Base-by-base conservation (phyloP, 2,888 invertebrate species). In the Drosophila leonis region DNA sequence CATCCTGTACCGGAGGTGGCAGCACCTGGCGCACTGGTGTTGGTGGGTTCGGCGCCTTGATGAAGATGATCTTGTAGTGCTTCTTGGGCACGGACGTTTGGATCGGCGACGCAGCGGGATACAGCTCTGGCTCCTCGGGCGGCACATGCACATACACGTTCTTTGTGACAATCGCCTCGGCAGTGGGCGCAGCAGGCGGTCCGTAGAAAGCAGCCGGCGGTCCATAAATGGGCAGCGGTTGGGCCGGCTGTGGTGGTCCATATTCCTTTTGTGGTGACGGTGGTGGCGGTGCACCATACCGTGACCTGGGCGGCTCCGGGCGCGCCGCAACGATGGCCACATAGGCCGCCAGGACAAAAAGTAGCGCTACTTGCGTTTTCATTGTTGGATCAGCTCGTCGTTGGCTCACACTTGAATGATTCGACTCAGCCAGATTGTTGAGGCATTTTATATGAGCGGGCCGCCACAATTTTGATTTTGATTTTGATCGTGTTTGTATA, bases 1-100 rank as follows among this genome's bases (percentile, higher is more conserved):
- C 97, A 90, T 97, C 97, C 93, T 96, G 97, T 31, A 96, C 96
- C 83, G 97, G 96, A 60, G 96, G 93, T 31, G 95, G 94, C 65
- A 94, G 85, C 51, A 94, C 92, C 68, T 94, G 94, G 35, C 92
- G 94, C 62, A 93, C 92, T 15, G 94, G 94, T 9, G 93, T 92
- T 13, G 93, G 94, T 60, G 94, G 93, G 67, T 93, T 93, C 24
- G 94, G 94, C 31, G 94, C 94, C 88, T 94, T 94, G 79, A 94
- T 94, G 91, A 94, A 94, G 71, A 94, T 94, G 80, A 94, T 94
- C 86, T 94, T 94, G 89, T 94, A 94, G 87, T 94, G 94, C 66
- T 94, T 94, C 81, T 94, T 94, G 33, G 94, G 94, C 51, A 93
- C 92, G 10, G 93, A 92, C 1, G 92, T 91, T 65, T 93, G 92